Percentiles rank a stretch among this genome's conserved stretches.
Conservation (phyloP, 2,888 invertebrate species). For the Rhaphigaster nebulosa region DNA sequence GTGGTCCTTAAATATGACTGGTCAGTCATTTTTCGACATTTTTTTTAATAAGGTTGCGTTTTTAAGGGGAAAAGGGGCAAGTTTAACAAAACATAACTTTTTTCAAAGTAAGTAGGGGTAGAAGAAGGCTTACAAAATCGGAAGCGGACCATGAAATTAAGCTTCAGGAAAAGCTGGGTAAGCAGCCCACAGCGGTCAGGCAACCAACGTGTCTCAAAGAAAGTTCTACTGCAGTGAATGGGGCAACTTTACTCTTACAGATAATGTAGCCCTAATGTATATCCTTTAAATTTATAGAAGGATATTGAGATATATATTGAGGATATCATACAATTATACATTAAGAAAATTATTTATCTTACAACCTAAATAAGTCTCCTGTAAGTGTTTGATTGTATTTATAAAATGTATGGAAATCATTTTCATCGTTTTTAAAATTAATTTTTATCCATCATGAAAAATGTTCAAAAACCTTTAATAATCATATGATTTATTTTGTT, state of each 20-base stretch:
- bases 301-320: background rate
- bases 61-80: background rate
- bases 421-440: no score
- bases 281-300: background rate
- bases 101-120: conserved; percentile 35
- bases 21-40: background rate
- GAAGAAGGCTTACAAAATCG: conserved; percentile 24
- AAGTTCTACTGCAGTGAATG: conserved; percentile 20
- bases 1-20: conserved; percentile 17
- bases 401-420: no score
- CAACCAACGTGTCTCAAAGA: conserved; percentile 42
- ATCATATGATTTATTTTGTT: no score
- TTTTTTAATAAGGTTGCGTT: conserved; percentile 20
- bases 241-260: background rate
- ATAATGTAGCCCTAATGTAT: background rate
- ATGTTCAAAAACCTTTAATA: no score
- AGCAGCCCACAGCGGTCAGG: conserved; percentile 31
- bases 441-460: no score
- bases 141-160: conserved; percentile 46
- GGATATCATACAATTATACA: no score
- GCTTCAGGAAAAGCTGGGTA: conserved; percentile 35
- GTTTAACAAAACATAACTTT: conserved; percentile 27
- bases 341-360: no score
- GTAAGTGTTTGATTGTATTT: no score
- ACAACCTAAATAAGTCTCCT: no score